Conservation (phyloP, 1,140 invertebrate genomes). For the Spodoptera litura region DNA sequence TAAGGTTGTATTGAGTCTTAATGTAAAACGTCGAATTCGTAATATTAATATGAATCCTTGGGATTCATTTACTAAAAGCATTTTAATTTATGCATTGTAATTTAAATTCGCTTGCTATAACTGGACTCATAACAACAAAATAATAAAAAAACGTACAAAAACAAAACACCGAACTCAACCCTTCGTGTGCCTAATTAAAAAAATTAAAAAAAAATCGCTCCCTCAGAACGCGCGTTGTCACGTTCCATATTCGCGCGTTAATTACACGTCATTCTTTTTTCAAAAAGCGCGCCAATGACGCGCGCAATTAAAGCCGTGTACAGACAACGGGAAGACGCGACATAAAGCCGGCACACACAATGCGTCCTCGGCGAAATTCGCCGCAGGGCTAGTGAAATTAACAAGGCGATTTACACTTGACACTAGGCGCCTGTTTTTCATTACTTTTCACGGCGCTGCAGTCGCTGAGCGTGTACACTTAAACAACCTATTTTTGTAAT, state of each 20-base stretch:
- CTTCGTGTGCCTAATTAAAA: constrained; percentile 83
- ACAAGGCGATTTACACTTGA: constrained; percentile 86
- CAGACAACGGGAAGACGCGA: constrained; percentile 85
- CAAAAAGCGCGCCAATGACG: constrained; percentile 85
- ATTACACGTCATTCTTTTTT: constrained; percentile 86
- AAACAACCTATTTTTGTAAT: constrained; percentile 57
- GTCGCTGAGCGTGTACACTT: constrained; percentile 63
- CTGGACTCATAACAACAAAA: constrained; percentile 44
- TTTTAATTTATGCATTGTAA: constrained; percentile 45
- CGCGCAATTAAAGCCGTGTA: constrained; percentile 84
- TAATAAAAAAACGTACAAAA: constrained; percentile 67
- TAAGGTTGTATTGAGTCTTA: not conserved
- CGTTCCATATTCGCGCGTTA: constrained; percentile 85
- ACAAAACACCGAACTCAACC: constrained; percentile 73
- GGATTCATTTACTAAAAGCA: constrained; percentile 37
- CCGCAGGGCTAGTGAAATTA: constrained; percentile 84
- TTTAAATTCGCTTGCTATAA: constrained; percentile 41
- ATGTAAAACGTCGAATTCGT: constrained; percentile 5
- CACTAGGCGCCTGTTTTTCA: constrained; percentile 82
- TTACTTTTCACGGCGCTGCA: constrained; percentile 73
- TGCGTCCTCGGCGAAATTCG: constrained; percentile 84
- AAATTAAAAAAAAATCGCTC: constrained; percentile 80
- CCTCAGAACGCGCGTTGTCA: constrained; percentile 84
- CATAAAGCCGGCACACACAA: constrained; percentile 85
- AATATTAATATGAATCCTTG: constrained; percentile 18